Conservation (phyloP, 2,797 vertebrate species). For the Enteromius unitaeniatus region DNA sequence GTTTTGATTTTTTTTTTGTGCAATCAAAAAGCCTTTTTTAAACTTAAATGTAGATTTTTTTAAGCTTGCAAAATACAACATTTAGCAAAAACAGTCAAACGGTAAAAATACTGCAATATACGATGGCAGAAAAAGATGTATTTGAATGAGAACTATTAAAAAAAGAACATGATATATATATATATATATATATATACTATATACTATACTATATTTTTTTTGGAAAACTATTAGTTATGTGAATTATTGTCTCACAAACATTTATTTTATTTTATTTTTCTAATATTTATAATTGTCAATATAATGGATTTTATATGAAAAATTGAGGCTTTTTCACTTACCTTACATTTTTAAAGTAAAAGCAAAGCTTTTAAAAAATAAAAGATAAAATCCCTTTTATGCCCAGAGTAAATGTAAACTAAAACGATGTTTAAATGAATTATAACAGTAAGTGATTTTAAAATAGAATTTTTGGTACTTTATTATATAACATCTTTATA, state of each 20-base stretch:
- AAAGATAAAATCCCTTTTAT: too few species aligned
- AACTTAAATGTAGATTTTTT: background rate
- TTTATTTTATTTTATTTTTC: background rate
- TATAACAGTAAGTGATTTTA: background rate
- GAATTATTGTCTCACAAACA: background rate
- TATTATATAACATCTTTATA: background rate
- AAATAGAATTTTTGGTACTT: background rate
- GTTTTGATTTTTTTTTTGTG: background rate
- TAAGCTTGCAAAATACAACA: background rate
- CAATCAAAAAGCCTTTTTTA: background rate
- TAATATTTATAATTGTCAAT: background rate
- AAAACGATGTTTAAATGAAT: background rate
- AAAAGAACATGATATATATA: background rate
- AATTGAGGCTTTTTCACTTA: background rate
- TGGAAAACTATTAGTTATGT: background rate
- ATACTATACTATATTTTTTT: background rate
- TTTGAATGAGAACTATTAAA: background rate
- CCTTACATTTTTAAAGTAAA: background rate
- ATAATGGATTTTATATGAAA: too few species aligned
- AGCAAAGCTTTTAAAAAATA: background rate
- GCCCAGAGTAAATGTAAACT: background rate
- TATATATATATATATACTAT: too few species aligned
- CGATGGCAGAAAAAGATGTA: background rate
- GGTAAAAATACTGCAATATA: background rate
- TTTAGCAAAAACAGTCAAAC: background rate